Base-by-base conservation (phyloP, 2,888 invertebrate genomes). In the Eustalomyia histrio region DNA sequence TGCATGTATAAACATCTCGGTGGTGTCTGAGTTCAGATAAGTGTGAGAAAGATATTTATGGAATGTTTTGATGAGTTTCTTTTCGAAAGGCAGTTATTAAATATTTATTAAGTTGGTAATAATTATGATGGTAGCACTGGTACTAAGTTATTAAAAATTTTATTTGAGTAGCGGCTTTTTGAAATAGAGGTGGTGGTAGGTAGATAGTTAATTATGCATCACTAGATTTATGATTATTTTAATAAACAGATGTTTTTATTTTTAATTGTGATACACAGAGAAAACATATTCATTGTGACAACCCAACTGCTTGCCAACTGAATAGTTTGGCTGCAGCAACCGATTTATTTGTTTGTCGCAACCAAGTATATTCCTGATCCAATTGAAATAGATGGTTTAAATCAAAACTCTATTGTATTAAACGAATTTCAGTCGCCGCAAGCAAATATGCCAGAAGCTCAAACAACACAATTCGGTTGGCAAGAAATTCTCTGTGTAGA, bases 1-100 rank as follows among this genome's bases (percentile, higher is more conserved):
- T 60, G 21, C 4, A 18, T 35, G 35, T 65, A 12, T 43, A 35
- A 8, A 29, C 5, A n/a, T 55, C 53, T 61, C 47, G 17, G 18
- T 55, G 17, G 18, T 55, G 53, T 55, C 43, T 52, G 14, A 57
- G 60, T 39, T 50, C 50, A 50, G 50, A 24, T n/a, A 71, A 75
- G 81, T 81, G 81, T 81, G 81, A 81, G 81, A 81, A 78, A 74
- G 74, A 78, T 81, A 81, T 81, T 81, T 81, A 75, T 81, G 78
- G 74, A 78, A 81, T 81, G 69, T 71, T 69, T 75, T 67, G 71
- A 74, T 74, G 74, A 78, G 78, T 78, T 60, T 72, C 50, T 58
- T 43, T 55, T 60, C 63, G 60, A 39, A 61, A 57, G 60, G 33
- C 72, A 76, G 76, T 76, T 80, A 63, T 76, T 80, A 65, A 74